Percentiles rank a stretch among this genome's conserved stretches.
These are phyloP conservation scores for Gila orcuttii DNA, from an alignment of 2,113 vertebrate genomes.

Conservation along the genomic window DNA sequence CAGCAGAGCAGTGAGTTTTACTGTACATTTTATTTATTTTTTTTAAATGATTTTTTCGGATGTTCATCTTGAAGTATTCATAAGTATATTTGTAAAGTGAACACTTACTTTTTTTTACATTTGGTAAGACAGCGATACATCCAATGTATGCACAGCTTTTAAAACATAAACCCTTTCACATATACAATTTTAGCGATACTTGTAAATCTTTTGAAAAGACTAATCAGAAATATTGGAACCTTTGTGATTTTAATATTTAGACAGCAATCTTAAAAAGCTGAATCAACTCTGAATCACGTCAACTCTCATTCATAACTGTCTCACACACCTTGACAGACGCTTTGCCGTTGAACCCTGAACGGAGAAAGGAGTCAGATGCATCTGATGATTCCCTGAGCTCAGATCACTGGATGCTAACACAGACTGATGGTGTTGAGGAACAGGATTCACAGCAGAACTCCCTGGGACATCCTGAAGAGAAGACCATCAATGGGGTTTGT, in stretches of 20 bases:
- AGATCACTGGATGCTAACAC: conserved; percentile 28
- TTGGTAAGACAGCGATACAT: neutral
- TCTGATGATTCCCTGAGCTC: conserved; percentile 22
- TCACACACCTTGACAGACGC: neutral
- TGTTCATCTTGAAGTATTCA: neutral
- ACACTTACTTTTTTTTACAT: neutral
- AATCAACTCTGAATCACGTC: neutral
- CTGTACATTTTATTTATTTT: neutral
- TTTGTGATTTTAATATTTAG: neutral
- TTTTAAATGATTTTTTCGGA: neutral
- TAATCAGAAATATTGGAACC: neutral
- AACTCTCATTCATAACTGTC: neutral
- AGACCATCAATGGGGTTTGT: neutral
- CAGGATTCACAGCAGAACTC: neutral
- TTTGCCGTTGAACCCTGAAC: neutral
- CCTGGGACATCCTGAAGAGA: neutral
- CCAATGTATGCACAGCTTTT: neutral
- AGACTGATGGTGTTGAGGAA: neutral
- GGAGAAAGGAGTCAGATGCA: neutral
- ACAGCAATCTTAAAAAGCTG: neutral
- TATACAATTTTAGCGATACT: neutral
- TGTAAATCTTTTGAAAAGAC: neutral
- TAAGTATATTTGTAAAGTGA: neutral
- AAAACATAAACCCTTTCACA: neutral
- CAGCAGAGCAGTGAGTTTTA: conserved; percentile 62